A percentile compares a stretch with the other conserved stretches of the same genome.
Conservation (phyloP, 2,113 vertebrate genomes). For the Phylloscopus whistleri region DNA sequence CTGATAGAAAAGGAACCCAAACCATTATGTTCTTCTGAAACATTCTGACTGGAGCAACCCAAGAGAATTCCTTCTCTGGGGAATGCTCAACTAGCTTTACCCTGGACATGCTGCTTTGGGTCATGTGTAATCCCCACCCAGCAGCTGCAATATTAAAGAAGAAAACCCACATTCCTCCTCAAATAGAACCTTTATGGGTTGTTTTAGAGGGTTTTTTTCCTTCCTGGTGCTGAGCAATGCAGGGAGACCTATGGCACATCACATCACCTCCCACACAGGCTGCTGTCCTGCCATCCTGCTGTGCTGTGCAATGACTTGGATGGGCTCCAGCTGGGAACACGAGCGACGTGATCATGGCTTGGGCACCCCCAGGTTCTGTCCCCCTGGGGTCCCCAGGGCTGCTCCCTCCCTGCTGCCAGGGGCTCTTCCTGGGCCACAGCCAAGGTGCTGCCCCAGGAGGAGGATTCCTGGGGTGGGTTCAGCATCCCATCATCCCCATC, state of each 20-base stretch:
- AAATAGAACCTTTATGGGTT: neutral
- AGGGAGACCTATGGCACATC: neutral
- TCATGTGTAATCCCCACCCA: neutral
- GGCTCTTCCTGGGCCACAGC: neutral
- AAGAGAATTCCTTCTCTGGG: neutral
- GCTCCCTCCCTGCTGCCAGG: neutral
- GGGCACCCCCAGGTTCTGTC: neutral
- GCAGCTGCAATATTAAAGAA: neutral
- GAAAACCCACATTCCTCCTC: neutral
- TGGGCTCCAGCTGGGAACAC: neutral
- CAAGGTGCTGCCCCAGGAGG: accelerated
- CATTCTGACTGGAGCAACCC: neutral
- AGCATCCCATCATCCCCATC: too few species aligned
- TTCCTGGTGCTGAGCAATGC: neutral
- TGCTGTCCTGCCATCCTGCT: neutral
- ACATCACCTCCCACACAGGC: neutral
- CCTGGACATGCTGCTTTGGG: neutral
- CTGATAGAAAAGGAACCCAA: neutral
- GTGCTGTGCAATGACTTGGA: neutral
- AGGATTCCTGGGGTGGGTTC: neutral
- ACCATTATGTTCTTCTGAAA: neutral
- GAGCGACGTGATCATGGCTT: accelerated
- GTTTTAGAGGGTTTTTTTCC: neutral
- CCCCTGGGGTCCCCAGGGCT: accelerated
- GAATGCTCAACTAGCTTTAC: neutral